Evolutionary conservation across 2,797 vertebrate genomes (phyloP), one percentile per base, ranked within the genome.

Genomic region (Sebastes minor): DNA sequence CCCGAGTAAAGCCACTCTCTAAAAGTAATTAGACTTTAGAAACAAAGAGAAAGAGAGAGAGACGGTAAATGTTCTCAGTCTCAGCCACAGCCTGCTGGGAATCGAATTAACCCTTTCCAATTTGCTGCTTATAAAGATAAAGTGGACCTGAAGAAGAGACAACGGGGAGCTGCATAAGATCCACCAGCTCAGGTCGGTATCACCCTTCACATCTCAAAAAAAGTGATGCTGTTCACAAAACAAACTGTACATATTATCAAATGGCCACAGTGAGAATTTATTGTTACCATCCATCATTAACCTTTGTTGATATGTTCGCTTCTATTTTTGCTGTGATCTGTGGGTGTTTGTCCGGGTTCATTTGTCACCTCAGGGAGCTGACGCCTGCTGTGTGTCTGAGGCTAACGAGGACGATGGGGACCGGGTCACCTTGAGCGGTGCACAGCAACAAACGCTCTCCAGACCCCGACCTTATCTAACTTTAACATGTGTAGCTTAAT

Each of bases 61-160:
- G 70, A 80, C 20, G 66, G 86, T 86, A 82, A 91, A 93, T 82
- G 82, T 88, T 73, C 55, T 49, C 74, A 73, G 80, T 86, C 86
- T 87, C 81, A 78, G 88, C 73, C 80, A 30, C 74, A 74, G 89
- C 63, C 87, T 84, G 80, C 85, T 73, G 63, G 85, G 82, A 92
- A 93, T 93, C 89, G 84, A 89, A 92, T 95, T 88, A 94, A 93
- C 92, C 87, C 91, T 88, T 92, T 89, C 83, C 83, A 94, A 92
- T 87, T 88, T 83, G 75, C 68, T 86, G 65, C 83, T 95, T 89
- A 93, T 92, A 79, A 93, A 93, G 94, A 95, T 91, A 89, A 93
- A 94, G 83, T 83, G 72, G 80, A 87, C 68, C 75, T 81, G 73
- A 76, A 75, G 83, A 86, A 88, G 91, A 88, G 80, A 80, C 65